A percentile compares a stretch with the other conserved stretches of the same genome.
Conservation (phyloP, 2,888 invertebrate species). For the Lepidocyrtoides sp. region DNA sequence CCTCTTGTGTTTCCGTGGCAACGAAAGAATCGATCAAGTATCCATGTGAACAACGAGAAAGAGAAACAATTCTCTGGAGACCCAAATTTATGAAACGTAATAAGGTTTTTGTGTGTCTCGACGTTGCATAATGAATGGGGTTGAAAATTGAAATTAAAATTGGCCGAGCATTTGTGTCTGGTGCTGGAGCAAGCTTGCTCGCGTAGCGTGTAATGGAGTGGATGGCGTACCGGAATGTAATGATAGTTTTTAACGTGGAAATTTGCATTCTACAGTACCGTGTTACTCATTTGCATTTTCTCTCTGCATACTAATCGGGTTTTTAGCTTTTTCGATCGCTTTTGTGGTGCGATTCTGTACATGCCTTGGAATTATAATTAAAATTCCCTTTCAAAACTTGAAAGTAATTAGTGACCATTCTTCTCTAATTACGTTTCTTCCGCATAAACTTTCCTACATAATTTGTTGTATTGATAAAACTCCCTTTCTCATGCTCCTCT, state of each 20-base stretch:
- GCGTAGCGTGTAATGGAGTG: not conserved
- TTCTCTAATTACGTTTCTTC: constrained; percentile 75
- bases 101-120: not conserved
- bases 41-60: too few species aligned
- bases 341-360: not conserved
- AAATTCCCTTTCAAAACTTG: constrained; percentile 77
- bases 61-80: not conserved
- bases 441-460: constrained; percentile 53
- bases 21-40: too few species aligned
- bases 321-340: not conserved
- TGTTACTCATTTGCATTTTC: not conserved
- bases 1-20: too few species aligned
- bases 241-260: not conserved
- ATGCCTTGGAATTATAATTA: constrained; percentile 76
- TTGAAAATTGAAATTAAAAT: constrained; percentile 78
- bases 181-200: too few species aligned
- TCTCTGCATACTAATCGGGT: constrained; percentile 14
- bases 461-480: constrained; percentile 34
- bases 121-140: constrained; percentile 65
- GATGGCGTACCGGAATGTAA: not conserved
- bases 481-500: too few species aligned
- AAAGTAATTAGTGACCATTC: constrained; percentile 78
- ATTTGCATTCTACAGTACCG: not conserved
- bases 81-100: not conserved
- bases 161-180: not conserved